phyloP scores from a whole-genome alignment of 2,888 invertebrate species.

The Erebia aethiops region DNA sequence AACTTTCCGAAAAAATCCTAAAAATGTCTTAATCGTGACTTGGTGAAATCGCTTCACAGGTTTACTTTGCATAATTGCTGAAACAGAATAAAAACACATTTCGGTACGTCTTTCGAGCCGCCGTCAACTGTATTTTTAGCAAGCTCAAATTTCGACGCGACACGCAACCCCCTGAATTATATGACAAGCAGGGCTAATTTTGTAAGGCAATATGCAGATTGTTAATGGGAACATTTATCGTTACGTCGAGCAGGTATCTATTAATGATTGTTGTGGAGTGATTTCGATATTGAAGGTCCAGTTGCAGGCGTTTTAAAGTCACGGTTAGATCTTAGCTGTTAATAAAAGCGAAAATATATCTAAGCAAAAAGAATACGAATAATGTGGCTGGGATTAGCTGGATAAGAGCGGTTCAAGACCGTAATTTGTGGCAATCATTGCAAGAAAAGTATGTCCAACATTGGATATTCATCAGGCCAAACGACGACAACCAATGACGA shows the following conservation, averaged over 20 bases:
- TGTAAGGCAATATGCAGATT: constrained; percentile 8
- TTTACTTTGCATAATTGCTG: constrained; percentile 49
- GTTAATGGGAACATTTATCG: constrained; percentile 7
- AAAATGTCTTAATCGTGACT: constrained; percentile 61
- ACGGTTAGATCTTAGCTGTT: no score
- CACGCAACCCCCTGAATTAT: constrained; percentile 65
- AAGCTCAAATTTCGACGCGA: constrained; percentile 62
- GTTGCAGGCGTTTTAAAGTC: no score
- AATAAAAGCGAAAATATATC: no score
- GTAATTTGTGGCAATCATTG: no score
- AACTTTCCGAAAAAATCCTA: constrained; percentile 35
- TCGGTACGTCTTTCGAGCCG: constrained; percentile 49
- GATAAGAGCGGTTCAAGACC: no score
- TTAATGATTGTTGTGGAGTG: no score
- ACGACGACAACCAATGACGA: no score
- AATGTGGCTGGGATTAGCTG: no score
- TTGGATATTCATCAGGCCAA: no score
- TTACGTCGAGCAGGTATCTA: not conserved
- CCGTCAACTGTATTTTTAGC: constrained; percentile 56
- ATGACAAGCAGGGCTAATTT: constrained; percentile 55
- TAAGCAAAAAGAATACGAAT: no score
- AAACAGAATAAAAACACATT: constrained; percentile 62
- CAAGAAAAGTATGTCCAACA: no score
- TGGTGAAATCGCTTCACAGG: constrained; percentile 53
- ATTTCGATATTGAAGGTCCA: no score